These are phyloP conservation scores for Phoxinus phoxinus DNA, from an alignment of 2,113 vertebrate genomes.

Conservation along the genomic window DNA sequence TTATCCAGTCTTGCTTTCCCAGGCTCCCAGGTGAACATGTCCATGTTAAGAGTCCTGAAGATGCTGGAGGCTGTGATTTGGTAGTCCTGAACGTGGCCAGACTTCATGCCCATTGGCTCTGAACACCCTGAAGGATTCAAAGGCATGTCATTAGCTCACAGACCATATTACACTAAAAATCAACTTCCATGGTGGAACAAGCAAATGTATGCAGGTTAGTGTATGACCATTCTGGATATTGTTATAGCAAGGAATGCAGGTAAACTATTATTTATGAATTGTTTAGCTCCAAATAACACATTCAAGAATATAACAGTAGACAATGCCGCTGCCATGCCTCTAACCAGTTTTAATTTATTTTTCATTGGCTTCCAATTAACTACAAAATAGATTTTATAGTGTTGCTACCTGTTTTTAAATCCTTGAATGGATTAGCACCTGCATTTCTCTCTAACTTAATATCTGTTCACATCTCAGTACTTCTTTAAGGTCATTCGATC, in stretches of 20 bases:
- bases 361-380: too few species aligned
- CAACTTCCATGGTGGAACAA: background rate
- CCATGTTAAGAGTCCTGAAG: conserved; percentile 98
- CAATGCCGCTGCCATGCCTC: too few species aligned
- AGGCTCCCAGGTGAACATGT: conserved; percentile 99
- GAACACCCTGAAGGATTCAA: conserved; percentile 85
- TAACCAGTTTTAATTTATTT: too few species aligned
- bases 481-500: too few species aligned
- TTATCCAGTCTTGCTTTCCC: conserved; percentile 96
- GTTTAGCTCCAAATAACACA: background rate
- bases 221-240: background rate
- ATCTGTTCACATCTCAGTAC: too few species aligned
- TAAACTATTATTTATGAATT: background rate
- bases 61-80: conserved; percentile 94
- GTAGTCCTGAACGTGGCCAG: conserved; percentile 94
- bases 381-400: too few species aligned
- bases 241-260: background rate
- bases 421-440: too few species aligned
- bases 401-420: too few species aligned
- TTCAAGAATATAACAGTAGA: background rate
- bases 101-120: conserved; percentile 97
- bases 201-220: background rate
- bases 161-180: background rate
- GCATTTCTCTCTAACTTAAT: too few species aligned
- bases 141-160: conserved; percentile 15